Evolutionary conservation across 2,113 vertebrate genomes (phyloP).

Genomic region (Callopanchax toddi): DNA sequence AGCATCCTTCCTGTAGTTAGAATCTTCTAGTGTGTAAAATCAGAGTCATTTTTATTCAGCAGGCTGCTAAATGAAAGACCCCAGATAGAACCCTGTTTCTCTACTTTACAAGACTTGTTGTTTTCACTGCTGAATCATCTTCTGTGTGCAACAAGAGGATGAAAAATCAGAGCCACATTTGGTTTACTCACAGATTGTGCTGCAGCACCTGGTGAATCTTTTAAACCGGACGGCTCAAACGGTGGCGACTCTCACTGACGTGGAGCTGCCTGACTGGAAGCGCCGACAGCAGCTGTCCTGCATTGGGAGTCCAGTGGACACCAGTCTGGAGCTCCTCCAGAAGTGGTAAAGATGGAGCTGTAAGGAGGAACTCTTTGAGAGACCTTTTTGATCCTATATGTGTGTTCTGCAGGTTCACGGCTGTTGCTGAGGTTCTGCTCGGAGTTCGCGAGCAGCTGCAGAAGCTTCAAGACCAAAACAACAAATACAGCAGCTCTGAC

Average conservation of each 20-base stretch:
- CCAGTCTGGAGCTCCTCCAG: slow-evolving; percentile 88
- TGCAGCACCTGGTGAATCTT: slow-evolving; percentile 77
- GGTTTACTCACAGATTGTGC: slow-evolving; percentile 75
- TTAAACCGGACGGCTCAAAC: slow-evolving; percentile 76
- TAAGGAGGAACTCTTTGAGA: too few relatives aligned
- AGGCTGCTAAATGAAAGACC: too few relatives aligned
- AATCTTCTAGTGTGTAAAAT: too few relatives aligned
- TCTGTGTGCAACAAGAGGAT: too few relatives aligned
- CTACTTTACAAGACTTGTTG: too few relatives aligned
- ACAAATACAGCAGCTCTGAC: slow-evolving; percentile 76
- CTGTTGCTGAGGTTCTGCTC: slow-evolving; percentile 85
- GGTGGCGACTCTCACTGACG: slow-evolving; percentile 79
- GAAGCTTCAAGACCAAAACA: slow-evolving; percentile 87
- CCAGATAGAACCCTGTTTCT: too few relatives aligned
- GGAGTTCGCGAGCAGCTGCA: slow-evolving; percentile 87
- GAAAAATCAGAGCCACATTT: background rate
- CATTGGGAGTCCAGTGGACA: slow-evolving; percentile 86
- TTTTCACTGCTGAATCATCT: too few relatives aligned
- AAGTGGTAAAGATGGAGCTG: slow-evolving; percentile 85
- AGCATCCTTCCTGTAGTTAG: too few relatives aligned
- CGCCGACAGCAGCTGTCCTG: slow-evolving; percentile 89
- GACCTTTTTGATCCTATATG: background rate
- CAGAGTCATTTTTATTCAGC: too few relatives aligned
- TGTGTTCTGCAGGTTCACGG: slow-evolving; percentile 84
- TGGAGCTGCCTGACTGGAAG: slow-evolving; percentile 92